Base-by-base conservation (phyloP, 2,888 invertebrate genomes). In the Drosophila borealis region DNA sequence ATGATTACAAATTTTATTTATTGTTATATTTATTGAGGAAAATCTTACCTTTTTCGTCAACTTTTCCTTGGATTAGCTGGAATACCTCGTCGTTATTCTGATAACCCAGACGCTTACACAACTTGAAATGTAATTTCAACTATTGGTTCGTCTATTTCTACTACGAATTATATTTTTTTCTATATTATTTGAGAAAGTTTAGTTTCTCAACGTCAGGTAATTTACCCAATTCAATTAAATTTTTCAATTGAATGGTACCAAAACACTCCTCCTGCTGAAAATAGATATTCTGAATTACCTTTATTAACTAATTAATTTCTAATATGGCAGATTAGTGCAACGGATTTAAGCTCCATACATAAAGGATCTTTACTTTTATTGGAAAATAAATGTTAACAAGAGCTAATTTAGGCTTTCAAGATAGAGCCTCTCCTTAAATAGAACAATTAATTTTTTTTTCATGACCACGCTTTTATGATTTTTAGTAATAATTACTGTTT, bases 31-130 rank as follows among this genome's bases (percentile, higher is more conserved):
- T n/a, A 91, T 95, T 83, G 95, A 96, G 66, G 96, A 96, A 80
- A 96, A 96, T 93, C 90, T 96, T 93, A 96, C 96, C 0, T 95
- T 96, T 92, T 96, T 96, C 96, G 96, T 0, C 95, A 95, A 94
- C 95, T 96, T 93, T 96, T 96, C 84, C 91, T 95, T 92, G 95
- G 95, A 55, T 90, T 95, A 92, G 93, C 93, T 33, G 95, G 95
- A 0, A 96, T 96, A 92, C 96, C 96, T 49, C 96, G 96, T 62
- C 96, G 96, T 69, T 96, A 96, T 55, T 95, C 95, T 3, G 95
- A 96, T 91, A 96, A 95, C 57, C 95, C 95, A 0, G 95, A 96
- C 92, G 93, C 93, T 21, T 95, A 94, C 86, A 92, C 93, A 74
- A 90, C 93, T 59, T 96, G 95, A 95, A 96, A 96, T 93, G 90